These are phyloP conservation scores for Nyctibius bracteatus DNA, from an alignment of 2,113 vertebrate genomes.

Conservation along the genomic window DNA sequence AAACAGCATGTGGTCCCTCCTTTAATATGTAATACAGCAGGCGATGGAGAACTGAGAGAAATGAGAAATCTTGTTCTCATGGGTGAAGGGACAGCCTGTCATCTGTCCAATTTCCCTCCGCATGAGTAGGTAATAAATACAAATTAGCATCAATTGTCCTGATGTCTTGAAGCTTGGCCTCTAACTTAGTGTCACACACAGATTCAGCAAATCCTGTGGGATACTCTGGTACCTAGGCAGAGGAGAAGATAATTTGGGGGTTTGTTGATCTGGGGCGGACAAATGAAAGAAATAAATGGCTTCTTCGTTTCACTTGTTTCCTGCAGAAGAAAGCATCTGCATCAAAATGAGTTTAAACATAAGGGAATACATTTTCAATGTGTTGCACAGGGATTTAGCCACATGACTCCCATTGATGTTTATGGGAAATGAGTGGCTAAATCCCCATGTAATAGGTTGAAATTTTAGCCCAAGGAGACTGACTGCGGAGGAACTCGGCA, in stretches of 20 bases:
- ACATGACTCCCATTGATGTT: conserved; percentile 57
- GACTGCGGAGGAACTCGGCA: conserved; percentile 41
- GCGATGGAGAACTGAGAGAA: neutral
- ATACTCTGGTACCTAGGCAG: neutral
- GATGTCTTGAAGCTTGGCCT: neutral
- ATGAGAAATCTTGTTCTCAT: neutral
- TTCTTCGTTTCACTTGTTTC: conserved; percentile 25
- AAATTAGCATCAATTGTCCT: conserved; percentile 28
- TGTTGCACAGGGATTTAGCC: conserved; percentile 56
- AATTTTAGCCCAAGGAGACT: conserved; percentile 62
- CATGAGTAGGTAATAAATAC: conserved; percentile 40
- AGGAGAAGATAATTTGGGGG: neutral
- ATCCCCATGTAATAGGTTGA: conserved; percentile 63
- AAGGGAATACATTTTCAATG: conserved; percentile 61
- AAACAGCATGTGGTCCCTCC: neutral
- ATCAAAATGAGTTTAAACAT: conserved; percentile 59
- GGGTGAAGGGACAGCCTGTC: conserved; percentile 20
- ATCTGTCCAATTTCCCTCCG: neutral
- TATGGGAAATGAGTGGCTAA: conserved; percentile 59
- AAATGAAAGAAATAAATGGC: conserved; percentile 55
- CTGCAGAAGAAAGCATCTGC: conserved; percentile 52
- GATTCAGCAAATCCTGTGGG: neutral
- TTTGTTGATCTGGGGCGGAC: conserved; percentile 7
- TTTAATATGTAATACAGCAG: neutral
- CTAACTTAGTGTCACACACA: neutral